Evolutionary conservation across 2,797 vertebrate genomes (phyloP), one percentile per base, ranked within the genome.

Genomic region (Catamblyrhynchus diadema): DNA sequence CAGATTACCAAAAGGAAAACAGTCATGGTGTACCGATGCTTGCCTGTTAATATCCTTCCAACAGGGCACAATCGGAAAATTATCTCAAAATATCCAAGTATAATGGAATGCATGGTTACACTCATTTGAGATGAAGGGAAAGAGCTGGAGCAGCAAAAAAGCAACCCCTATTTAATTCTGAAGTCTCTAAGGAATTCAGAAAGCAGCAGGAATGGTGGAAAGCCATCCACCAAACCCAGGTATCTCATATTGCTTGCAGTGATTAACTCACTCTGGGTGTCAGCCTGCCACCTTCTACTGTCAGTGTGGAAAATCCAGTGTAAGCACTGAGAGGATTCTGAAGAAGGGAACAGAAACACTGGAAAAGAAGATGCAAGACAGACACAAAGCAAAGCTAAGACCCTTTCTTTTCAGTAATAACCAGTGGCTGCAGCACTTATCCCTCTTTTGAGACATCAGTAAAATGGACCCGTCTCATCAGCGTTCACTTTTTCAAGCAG

Each of bases 401-500:
- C 56, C 66, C 23, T 44, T 72, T 86, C 41, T 60, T 75, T 83
- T 64, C 78, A 61, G 39, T 7, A 64, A 17, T 24, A 83, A 64
- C 42, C 72, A 33, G 14, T 54, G 84, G 80, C 39, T 86, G 78
- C 44, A 85, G 59, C 79, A 73, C 45, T 73, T 41, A 33, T 54
- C 81, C 47, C 74, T 15, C 41, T 91, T 87, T n/a, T 18, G 70
- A 93, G 78, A 60, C 51, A 83, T 10, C 47, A 59, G 50, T 54
- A 90, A 93, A 95, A 95, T 8, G 70, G 86, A 69, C 56, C 32
- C 1, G 0, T 73, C 97, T 95, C 97, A 92, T 93, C 97, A 96
- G 95, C 23, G 6, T 95, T 97, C 97, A 95, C 96, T 97, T 97
- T 97, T 96, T 96, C 97, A 97, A 96, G 97, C 96, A 97, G 97